Base-by-base conservation (phyloP, 2,113 vertebrate species). In the Thamnaconus septentrionalis region DNA sequence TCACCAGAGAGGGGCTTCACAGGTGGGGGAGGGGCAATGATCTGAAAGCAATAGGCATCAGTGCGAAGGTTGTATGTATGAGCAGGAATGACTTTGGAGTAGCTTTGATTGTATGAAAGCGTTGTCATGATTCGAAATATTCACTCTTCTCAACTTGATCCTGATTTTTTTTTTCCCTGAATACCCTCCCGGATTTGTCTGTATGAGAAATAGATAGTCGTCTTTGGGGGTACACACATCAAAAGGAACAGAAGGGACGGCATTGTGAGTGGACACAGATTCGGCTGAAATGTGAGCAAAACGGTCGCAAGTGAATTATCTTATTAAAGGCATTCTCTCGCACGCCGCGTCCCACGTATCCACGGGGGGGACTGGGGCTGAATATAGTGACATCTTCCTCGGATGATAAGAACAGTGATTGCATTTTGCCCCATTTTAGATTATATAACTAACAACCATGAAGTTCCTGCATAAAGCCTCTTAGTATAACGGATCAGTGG, bases 361-460 rank as follows among this genome's bases (percentile, higher is more conserved):
- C 53, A 41, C 56, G 69, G 54, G 73, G 67, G 18, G 42, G 77
- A 88, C 75, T 74, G 71, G 44, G 72, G 78, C 65, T 64, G 75
- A 78, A 78, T 80, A 76, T 61, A 61, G 86, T 88, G 81, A 76
- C 72, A 79, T 88, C 84, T 84, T 77, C 75, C 75, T 82, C 63
- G 68, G 72, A 80, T 85, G 87, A 91, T 91, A 85, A 90, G 82
- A 89, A 83, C 86, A 79, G 77, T 80, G 88, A 89, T 85, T 87
- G 80, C 84, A 85, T 91, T 90, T 87, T 87, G 85, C 61, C 81
- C 87, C 76, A 84, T 89, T 91, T 90, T 83, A 87, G 90, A 91
- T 91, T 87, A 88, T 89, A 88, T 85, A 88, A 88, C 88, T 89
- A 91, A 93, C 87, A 91, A 87, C 83, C 92, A 85, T 92, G 88